These are phyloP conservation scores for Pollenia labialis DNA, from an alignment of 2,888 invertebrate species.

Conservation along the genomic window DNA sequence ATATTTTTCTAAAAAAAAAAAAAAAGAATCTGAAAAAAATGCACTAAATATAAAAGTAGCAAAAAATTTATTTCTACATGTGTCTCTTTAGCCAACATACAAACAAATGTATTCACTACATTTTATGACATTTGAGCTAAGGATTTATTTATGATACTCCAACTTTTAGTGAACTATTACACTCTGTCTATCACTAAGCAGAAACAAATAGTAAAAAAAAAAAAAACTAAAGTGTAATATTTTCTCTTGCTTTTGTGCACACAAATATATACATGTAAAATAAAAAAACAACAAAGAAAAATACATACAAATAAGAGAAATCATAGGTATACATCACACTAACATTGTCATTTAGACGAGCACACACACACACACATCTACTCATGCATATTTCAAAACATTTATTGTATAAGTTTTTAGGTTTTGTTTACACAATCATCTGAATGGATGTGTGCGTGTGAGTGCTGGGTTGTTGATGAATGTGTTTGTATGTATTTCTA, in stretches of 20 bases:
- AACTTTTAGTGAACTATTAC: slow-evolving; percentile 57
- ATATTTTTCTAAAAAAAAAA: slow-evolving; percentile 19
- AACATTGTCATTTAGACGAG: neutral
- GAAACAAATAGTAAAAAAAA: slow-evolving; percentile 1
- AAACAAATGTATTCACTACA: slow-evolving; percentile 55
- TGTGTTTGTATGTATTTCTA: neutral
- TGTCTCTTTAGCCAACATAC: slow-evolving; percentile 26
- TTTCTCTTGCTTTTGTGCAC: slow-evolving; percentile 30
- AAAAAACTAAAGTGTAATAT: slow-evolving; percentile 44
- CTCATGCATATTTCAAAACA: slow-evolving; percentile 54
- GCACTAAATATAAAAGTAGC: neutral
- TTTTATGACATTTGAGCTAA: slow-evolving; percentile 71
- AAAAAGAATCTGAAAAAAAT: slow-evolving; percentile 9
- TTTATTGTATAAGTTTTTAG: slow-evolving; percentile 58
- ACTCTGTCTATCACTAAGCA: slow-evolving; percentile 47
- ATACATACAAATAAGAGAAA: slow-evolving; percentile 55
- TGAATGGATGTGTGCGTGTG: slow-evolving; percentile 22
- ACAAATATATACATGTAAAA: neutral
- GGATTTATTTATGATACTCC: slow-evolving; percentile 72
- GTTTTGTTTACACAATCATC: slow-evolving; percentile 74
- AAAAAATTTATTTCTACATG: slow-evolving; percentile 31
- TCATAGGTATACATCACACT: slow-evolving; percentile 43
- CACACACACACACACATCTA: slow-evolving; percentile 6
- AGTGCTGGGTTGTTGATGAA: slow-evolving; percentile 35
- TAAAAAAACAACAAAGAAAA: neutral